Evolutionary conservation across 1,140 invertebrate species (phyloP), one percentile per base, ranked within the genome.

Genomic region (Brachionus plicatilis): DNA sequence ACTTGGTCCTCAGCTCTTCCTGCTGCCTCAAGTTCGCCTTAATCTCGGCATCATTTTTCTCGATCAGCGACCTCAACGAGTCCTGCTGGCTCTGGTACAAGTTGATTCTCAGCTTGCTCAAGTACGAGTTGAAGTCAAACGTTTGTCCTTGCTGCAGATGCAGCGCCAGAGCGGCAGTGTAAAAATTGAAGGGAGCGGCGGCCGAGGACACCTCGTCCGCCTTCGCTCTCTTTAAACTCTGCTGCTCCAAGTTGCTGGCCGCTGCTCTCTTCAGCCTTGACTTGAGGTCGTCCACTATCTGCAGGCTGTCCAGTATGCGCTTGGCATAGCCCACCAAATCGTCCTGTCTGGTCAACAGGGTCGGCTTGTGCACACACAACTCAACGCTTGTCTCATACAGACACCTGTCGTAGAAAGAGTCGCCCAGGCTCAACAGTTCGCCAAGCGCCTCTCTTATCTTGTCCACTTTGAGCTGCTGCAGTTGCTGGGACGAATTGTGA

Each of bases 291-390:
- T 76, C 72, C 3, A 37, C 24, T 37, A 82, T 82, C 8, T 43
- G 37, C 11, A 43, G 41, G 27, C 27, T 82, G 29, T 60, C 79
- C 12, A 82, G 27, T 24, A 82, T 47, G 9, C 43, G 33, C 12
- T 82, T 68, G 29, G 79, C 50, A 82, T 65, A 33, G 8, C 7
- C 12, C 0, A 82, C 9, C 33, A 82, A 68, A 41, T 82, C 79
- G 53, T 82, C 79, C 1, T 60, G 79, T 41, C 79, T 17, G 1
- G 79, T 82, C 14, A 82, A 37, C 6, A 82, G 12, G 27, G 79
- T 82, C 2, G 79, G 79, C n/a, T 82, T 82, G 9, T 45, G 79
- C 24, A 65, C 4, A 37, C 79, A 60, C 37, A 82, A 27, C 65
- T 68, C 56, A 20, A 82, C 27, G 20, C 79, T 43, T 27, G 79